These are phyloP conservation scores for Mylabris sibirica DNA, from an alignment of 2,888 invertebrate species.

Conservation along the genomic window DNA sequence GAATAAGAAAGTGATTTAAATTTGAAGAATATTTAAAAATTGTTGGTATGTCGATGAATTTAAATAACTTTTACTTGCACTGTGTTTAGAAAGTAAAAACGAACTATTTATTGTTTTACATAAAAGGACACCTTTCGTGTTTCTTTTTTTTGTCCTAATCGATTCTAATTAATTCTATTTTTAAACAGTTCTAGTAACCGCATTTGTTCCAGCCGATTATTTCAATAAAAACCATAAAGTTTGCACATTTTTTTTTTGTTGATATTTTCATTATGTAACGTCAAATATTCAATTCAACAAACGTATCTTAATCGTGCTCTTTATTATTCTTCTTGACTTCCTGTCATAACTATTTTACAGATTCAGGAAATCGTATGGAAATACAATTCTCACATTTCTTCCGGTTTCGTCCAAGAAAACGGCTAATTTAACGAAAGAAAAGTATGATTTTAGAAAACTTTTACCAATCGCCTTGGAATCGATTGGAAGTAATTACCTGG, in stretches of 20 bases:
- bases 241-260: background rate
- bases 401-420: background rate
- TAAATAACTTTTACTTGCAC: constrained; percentile 4
- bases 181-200: background rate
- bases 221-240: background rate
- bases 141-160: background rate
- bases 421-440: too few relatives aligned
- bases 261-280: background rate
- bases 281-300: background rate
- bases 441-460: too few relatives aligned
- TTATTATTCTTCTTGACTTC: too few relatives aligned
- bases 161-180: background rate
- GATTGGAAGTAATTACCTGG: too few relatives aligned
- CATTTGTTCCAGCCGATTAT: background rate
- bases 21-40: background rate
- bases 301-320: too few relatives aligned
- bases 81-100: constrained; percentile 9
- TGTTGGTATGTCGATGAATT: background rate
- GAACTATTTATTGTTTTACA: background rate
- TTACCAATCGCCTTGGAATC: too few relatives aligned
- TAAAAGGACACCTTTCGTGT: background rate
- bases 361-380: too few relatives aligned
- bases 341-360: too few relatives aligned
- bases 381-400: background rate
- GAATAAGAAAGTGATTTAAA: constrained; percentile 4